phyloP scores from a whole-genome alignment of 2,888 invertebrate genomes.

The Tachystola acroxantha region DNA sequence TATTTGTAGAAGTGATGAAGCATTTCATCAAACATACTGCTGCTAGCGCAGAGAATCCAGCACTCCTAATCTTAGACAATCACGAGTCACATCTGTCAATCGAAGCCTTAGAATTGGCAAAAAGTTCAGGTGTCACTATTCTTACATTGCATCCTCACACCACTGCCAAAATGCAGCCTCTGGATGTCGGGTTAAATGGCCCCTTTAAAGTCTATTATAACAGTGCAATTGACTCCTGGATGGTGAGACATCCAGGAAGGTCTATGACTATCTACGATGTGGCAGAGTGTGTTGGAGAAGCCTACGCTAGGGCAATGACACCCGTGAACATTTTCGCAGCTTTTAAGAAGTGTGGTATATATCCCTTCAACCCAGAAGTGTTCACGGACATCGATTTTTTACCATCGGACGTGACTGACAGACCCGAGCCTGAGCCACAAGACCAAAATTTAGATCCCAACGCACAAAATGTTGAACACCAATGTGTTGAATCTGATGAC shows the following conservation, averaged over 20 bases:
- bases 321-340: background rate
- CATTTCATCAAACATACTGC: conserved; percentile 1
- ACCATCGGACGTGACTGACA: background rate
- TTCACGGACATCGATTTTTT: background rate
- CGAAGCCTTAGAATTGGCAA: conserved; percentile 16
- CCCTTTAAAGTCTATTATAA: conserved; percentile 15
- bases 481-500: too few relatives aligned
- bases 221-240: conserved; percentile 17
- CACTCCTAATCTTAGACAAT: background rate
- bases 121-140: conserved; percentile 16
- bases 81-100: conserved; percentile 4
- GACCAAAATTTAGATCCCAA: too few relatives aligned
- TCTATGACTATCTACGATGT: background rate
- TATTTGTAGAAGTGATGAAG: background rate
- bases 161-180: conserved; percentile 19
- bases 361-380: background rate
- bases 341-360: background rate
- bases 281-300: background rate
- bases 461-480: too few relatives aligned
- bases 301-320: background rate
- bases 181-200: conserved; percentile 19
- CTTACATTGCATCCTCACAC: conserved; percentile 12
- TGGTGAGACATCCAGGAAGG: conserved; percentile 3
- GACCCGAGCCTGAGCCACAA: background rate
- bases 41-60: background rate